Evolutionary conservation across 2,888 invertebrate species (phyloP).

Genomic region (Imbricaverruca yamaguchii): DNA sequence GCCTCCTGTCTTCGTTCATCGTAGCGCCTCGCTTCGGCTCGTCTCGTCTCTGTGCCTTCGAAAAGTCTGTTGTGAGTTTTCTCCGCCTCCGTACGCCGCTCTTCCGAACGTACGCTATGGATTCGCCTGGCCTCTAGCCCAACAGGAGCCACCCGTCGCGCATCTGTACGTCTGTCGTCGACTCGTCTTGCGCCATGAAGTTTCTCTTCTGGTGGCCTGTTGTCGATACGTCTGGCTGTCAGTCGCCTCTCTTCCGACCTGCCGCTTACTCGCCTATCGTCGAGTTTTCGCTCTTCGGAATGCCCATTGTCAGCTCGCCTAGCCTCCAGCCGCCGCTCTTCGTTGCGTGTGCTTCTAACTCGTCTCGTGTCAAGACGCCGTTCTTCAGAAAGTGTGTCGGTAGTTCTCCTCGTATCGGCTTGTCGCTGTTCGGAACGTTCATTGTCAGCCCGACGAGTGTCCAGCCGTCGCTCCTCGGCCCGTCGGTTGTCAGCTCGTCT

Average conservation of each 20-base stretch:
- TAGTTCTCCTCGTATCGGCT: neutral
- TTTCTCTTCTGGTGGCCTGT: neutral
- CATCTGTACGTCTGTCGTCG: neutral
- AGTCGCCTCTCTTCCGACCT: neutral
- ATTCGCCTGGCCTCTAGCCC: neutral
- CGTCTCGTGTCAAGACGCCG: neutral
- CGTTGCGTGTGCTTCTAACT: neutral
- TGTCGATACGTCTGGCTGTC: neutral
- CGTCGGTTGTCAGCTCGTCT: neutral
- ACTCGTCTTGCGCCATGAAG: neutral
- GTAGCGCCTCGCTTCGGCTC: neutral
- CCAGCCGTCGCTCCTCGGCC: neutral
- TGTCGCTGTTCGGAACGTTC: neutral
- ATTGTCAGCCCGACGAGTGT: neutral
- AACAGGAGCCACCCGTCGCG: neutral
- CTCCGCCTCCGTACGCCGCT: neutral
- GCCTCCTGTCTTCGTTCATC: neutral
- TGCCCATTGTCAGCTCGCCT: neutral
- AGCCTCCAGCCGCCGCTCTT: neutral
- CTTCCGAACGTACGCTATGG: neutral
- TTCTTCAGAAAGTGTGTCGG: neutral
- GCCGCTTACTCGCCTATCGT: neutral
- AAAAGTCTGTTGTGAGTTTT: neutral
- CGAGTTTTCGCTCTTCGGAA: neutral
- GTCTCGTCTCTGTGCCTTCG: neutral